Conservation (phyloP, 1,140 invertebrate genomes). For the Habropoda laboriosa region DNA sequence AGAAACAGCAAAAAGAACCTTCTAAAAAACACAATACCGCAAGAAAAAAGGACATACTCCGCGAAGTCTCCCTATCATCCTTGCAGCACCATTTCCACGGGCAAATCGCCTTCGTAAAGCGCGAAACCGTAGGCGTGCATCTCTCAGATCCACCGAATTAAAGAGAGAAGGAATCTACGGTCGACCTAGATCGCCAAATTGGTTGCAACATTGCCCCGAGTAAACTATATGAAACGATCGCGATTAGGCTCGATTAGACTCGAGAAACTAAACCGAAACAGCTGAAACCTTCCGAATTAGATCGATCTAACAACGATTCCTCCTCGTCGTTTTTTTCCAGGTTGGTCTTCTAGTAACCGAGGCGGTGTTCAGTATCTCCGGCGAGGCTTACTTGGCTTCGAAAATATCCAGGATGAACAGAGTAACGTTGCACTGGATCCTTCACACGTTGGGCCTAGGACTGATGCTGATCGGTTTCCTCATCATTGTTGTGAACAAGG, state of each 20-base stretch:
- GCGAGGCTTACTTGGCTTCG: slow-evolving; percentile 68
- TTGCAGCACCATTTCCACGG: not conserved
- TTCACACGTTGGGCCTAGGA: slow-evolving; percentile 68
- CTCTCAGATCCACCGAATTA: not conserved
- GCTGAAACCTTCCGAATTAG: not conserved
- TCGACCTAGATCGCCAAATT: slow-evolving; percentile 26
- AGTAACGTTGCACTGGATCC: slow-evolving; percentile 76
- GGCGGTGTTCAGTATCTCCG: slow-evolving; percentile 75
- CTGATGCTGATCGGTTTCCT: slow-evolving; percentile 71
- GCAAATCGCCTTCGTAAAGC: not conserved
- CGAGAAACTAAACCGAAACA: not conserved
- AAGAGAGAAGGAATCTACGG: not conserved
- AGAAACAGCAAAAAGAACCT: not conserved
- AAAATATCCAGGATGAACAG: slow-evolving; percentile 66
- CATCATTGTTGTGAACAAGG: slow-evolving; percentile 75
- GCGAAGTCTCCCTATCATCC: not conserved
- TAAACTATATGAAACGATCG: slow-evolving; percentile 1
- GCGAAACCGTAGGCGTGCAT: not conserved
- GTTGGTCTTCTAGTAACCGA: slow-evolving; percentile 73
- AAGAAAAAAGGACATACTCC: not conserved
- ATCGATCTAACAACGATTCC: not conserved
- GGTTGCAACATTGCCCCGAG: not conserved
- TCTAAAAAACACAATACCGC: not conserved
- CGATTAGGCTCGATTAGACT: not conserved
- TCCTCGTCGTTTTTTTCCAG: slow-evolving; percentile 56